Evolutionary conservation across 2,888 invertebrate genomes (phyloP), one percentile per base, ranked within the genome.

Genomic region (Drosophila prolongata): DNA sequence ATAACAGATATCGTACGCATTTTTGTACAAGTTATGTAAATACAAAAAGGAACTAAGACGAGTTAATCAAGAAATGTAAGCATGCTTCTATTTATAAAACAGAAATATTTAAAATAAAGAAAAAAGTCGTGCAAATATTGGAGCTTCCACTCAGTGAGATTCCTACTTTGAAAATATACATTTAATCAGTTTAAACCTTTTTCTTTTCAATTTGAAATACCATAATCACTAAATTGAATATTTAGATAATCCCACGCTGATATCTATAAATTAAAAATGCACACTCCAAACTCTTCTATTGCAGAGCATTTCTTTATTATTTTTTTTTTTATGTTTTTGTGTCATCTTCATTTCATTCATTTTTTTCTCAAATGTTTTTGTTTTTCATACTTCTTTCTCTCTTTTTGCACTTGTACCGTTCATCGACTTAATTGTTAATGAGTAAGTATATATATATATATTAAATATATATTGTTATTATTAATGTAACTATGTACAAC

Each of bases 281-380:
- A 30, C 10, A 10, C 42, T 57, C 59, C 47, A 72, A 76, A 70
- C 14, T 74, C 85, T 76, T 81, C 89, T 90, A 90, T 90, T 90
- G 90, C 90, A 90, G 90, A 90, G 90, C 90, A 87, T 90, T 85
- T 87, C 78, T 79, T 81, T 89, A 82, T 85, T 89, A 78, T 76
- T 76, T 79, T 84, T 76, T 76, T 79, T 84, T 84, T 75, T 61
- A 70, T 79, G 62, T 79, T 75, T 49, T 77, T 43, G 34, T 57
- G 38, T 38, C 37, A 64, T 67, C 56, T 68, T 74, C 65, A 56
- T 79, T 70, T 54, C 43, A 75, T 79, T 59, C 53, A 65, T 74
- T 62, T 57, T 57, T 61, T 49, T 73, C 50, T 62, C 53, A 64
- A 50, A 55, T 44, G 44, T 57, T 61, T 71, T 65, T 53, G 65